Conservation (phyloP, 2,113 vertebrate genomes). For the mouse (Mus musculus) region GRCm39 chr4:65992501-65993000, state of each 20-base stretch:
- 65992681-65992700: background rate
- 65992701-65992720: background rate
- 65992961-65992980: conserved; percentile 52
- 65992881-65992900: background rate
- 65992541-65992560: background rate
- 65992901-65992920: background rate
- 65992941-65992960: background rate
- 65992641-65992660: background rate
- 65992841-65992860: background rate
- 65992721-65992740: background rate
- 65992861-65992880: background rate
- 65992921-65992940: background rate
- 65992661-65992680: background rate
- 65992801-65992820: background rate
- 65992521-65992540: background rate
- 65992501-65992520: background rate
- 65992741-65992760: background rate
- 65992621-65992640: background rate
- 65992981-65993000: conserved; percentile 59
- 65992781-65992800: background rate
- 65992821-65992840: background rate
- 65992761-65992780: background rate
- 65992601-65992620: background rate
- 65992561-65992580: background rate
- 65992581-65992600: background rate